Evolutionary conservation across 2,888 invertebrate species (phyloP).

Genomic region (Ligdia adustata): DNA sequence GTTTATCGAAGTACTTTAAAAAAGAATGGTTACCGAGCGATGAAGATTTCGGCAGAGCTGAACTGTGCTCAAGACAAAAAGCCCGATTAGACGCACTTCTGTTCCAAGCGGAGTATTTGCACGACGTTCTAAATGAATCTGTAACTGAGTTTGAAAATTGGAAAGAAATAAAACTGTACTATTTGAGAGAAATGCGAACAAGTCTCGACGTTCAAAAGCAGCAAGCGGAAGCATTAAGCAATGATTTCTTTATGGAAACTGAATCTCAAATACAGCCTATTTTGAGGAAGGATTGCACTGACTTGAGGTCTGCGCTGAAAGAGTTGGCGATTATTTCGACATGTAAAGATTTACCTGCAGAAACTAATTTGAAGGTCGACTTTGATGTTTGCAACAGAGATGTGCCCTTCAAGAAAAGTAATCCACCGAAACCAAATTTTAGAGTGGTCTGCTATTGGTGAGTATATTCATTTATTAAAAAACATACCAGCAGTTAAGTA

Average conservation of each 20-base stretch:
- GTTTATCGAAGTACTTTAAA: constrained; percentile 43
- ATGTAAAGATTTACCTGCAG: constrained; percentile 39
- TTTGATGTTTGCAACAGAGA: constrained; percentile 76
- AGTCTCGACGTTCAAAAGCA: constrained; percentile 12
- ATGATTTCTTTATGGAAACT: constrained; percentile 26
- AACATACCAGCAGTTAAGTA: too few species aligned
- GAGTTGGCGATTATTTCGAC: constrained; percentile 64
- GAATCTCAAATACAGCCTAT: constrained; percentile 48
- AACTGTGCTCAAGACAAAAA: constrained; percentile 44
- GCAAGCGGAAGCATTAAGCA: constrained; percentile 10
- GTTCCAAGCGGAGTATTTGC: constrained; percentile 55
- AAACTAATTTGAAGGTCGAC: constrained; percentile 52
- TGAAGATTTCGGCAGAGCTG: constrained; percentile 66
- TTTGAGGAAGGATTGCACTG: constrained; percentile 55
- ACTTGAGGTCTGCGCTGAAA: constrained; percentile 55
- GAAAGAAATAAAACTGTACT: constrained; percentile 64
- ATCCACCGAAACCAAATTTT: constrained; percentile 69
- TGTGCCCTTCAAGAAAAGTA: constrained; percentile 67
- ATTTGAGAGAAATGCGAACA: constrained; percentile 55
- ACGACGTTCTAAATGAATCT: constrained; percentile 56
- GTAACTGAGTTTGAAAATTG: constrained; percentile 53
- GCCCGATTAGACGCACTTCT: constrained; percentile 40
- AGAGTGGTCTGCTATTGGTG: constrained; percentile 70
- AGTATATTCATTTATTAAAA: constrained; percentile 43
- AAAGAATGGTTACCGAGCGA: constrained; percentile 60